phyloP scores from a whole-genome alignment of 2,797 vertebrate species.

The Eutrigla gurnardus region DNA sequence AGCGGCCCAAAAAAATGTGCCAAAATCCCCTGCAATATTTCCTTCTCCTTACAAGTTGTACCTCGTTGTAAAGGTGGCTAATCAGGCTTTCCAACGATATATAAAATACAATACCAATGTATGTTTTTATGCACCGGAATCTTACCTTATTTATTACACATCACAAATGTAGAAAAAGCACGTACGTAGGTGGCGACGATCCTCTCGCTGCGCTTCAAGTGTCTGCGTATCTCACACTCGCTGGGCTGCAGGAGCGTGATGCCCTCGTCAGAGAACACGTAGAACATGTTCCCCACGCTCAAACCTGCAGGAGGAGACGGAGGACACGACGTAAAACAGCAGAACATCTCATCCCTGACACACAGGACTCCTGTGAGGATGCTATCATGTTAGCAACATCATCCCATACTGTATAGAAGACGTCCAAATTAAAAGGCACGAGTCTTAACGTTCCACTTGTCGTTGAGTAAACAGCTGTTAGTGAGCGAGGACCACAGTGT shows the following conservation, averaged over 20 bases:
- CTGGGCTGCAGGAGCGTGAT: constrained; percentile 91
- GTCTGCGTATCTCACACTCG: constrained; percentile 93
- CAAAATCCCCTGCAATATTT: no score
- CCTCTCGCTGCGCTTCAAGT: constrained; percentile 90
- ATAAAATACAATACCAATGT: no score
- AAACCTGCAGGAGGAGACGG: constrained; percentile 83
- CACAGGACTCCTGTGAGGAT: constrained; percentile 36
- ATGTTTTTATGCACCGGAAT: no score
- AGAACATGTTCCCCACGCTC: constrained; percentile 98
- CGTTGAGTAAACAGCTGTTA: constrained; percentile 43
- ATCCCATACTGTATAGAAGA: constrained; percentile 14
- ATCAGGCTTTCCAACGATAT: no score
- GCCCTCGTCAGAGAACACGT: constrained; percentile 94
- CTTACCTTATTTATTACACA: no score
- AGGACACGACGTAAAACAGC: constrained; percentile 20
- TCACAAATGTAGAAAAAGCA: neutral
- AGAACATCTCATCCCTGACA: constrained; percentile 36
- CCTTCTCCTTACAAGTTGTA: no score
- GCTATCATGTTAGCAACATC: constrained; percentile 34
- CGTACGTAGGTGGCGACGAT: constrained; percentile 92
- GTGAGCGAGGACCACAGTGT: constrained; percentile 19
- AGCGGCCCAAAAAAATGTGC: no score
- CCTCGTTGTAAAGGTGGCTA: no score
- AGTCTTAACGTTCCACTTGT: constrained; percentile 27
- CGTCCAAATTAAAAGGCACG: constrained; percentile 26